Evolutionary conservation across 2,888 invertebrate species (phyloP), one percentile per base, ranked within the genome.

Genomic region (Dryococelus australis): DNA sequence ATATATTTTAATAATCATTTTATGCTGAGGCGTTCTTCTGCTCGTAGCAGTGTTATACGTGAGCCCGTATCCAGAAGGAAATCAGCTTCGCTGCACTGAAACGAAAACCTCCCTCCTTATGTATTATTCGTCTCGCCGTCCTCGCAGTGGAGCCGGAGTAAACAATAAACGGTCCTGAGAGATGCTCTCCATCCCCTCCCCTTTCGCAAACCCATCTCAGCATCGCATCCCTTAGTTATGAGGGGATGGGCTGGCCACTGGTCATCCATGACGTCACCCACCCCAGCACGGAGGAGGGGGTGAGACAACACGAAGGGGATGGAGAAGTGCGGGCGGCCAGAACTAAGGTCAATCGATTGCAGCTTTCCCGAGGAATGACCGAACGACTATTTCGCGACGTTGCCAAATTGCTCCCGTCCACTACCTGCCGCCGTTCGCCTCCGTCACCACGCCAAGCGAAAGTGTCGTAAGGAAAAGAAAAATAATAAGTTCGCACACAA

Each of bases 261-360:
- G 86, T 86, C 86, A 86, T 86, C 86, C 86, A 28, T 81, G 80
- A 65, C 65, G 65, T 65, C 65, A 65, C 65, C 65, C 65, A 16
- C 24, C 65, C n/a, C 65, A n/a, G 24, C 24, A 65, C 8, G 65
- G 65, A 16, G 65, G 65, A 16, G n/a, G 47, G 65, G 65, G 24
- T 65, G 65, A 65, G n/a, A 65, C 65, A 65, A 65, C 65, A 65
- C n/a, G 65, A 65, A n/a, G 65, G 65, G 65, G 79, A 43, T 28
- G 43, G 86, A 9, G 43, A 79, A 20, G 51, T 16, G 20, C 51
- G 20, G 51, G 51, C 51, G 51, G 65, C 65, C 20, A 24, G 65
- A 12, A 79, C 86, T 87, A 87, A 87, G 87, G 87, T 86, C 88
- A 88, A 88, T 88, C 88, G 88, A 88, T 88, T 87, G 85, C 86